These are phyloP conservation scores for Patiria pectinifera DNA, from an alignment of 53 echinoderm and acorn worm species.

Conservation along the genomic window DNA sequence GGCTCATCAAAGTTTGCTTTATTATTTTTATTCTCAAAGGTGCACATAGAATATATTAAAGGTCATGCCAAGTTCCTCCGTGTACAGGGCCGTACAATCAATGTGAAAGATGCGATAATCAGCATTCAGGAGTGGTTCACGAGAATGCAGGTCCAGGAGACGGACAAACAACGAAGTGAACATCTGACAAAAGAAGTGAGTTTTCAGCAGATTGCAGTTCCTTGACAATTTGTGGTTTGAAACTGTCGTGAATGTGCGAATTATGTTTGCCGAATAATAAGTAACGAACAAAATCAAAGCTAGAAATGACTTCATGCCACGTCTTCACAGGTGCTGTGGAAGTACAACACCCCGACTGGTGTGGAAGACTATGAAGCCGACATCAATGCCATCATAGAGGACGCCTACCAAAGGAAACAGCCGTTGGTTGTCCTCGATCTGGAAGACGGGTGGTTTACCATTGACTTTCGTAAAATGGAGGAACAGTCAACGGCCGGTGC, in stretches of 20 bases:
- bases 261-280: too few species aligned
- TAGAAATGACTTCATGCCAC: neutral
- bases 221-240: neutral
- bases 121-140: neutral
- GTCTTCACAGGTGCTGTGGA: neutral
- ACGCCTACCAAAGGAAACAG: constrained; percentile 43
- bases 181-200: neutral
- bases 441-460: constrained; percentile 21
- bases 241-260: too few species aligned
- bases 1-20: neutral
- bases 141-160: neutral
- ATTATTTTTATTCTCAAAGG: neutral
- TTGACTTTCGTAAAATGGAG: constrained; percentile 39
- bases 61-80: neutral
- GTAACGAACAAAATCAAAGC: neutral
- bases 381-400: constrained; percentile 38
- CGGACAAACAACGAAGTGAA: neutral
- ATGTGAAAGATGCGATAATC: neutral
- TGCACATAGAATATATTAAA: neutral
- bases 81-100: neutral
- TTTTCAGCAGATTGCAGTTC: neutral
- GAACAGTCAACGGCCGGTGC: neutral
- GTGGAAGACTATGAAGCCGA: constrained; percentile 38
- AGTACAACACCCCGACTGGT: neutral
- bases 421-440: neutral